Evolutionary conservation across 2,797 vertebrate genomes (phyloP).

Genomic region (Cygnus olor): DNA sequence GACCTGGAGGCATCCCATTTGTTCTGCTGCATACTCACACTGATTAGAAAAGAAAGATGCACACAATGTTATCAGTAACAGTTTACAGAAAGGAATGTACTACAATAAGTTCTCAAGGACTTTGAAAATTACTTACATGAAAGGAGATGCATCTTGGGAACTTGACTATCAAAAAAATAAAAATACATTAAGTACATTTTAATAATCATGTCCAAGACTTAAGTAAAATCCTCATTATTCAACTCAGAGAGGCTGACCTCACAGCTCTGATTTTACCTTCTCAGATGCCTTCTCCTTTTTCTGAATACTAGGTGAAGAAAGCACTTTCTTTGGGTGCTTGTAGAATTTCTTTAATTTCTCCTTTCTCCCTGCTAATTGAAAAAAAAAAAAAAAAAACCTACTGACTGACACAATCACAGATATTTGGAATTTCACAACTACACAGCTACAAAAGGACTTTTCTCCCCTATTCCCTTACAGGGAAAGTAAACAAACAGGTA

Average conservation of each 20-base stretch:
- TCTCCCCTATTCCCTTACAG: not conserved
- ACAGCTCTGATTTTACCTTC: slow-evolving; percentile 80
- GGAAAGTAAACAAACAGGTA: not conserved
- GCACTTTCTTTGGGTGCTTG: slow-evolving; percentile 88
- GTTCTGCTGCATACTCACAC: slow-evolving; percentile 92
- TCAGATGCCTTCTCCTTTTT: slow-evolving; percentile 88
- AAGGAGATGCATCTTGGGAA: slow-evolving; percentile 90
- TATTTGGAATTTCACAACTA: not conserved
- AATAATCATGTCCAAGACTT: not conserved
- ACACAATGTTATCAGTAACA: not conserved
- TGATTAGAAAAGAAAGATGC: slow-evolving; percentile 69
- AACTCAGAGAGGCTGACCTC: not conserved
- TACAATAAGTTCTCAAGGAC: not conserved
- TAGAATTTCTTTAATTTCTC: slow-evolving; percentile 87
- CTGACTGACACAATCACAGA: not conserved
- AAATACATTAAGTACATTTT: not conserved
- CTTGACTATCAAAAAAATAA: slow-evolving; percentile 75
- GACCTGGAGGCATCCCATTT: slow-evolving; percentile 96
- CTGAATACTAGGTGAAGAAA: slow-evolving; percentile 89
- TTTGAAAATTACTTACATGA: slow-evolving; percentile 84
- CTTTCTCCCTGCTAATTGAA: slow-evolving; percentile 84
- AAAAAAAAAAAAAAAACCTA: not conserved
- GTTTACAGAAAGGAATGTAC: not conserved
- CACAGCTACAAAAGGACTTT: not conserved
- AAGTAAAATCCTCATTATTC: not conserved